A percentile compares a stretch with the other conserved stretches of the same genome.
phyloP scores from a whole-genome alignment of 2,888 invertebrate genomes.

The Ormyrus rosae region DNA sequence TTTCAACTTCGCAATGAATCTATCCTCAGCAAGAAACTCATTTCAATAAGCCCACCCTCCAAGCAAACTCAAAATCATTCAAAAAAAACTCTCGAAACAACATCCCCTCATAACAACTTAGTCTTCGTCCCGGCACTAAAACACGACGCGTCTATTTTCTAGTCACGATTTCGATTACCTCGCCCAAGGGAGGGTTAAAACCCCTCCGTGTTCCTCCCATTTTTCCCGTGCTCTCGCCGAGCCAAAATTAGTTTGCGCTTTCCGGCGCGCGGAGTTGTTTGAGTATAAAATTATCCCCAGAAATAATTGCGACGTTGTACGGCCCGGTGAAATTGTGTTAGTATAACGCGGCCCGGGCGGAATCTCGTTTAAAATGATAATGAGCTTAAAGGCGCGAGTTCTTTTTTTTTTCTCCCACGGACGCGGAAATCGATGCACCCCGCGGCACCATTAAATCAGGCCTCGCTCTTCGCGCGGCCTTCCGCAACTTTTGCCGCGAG shows the following conservation, averaged over 20 bases:
- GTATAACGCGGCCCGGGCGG: slow-evolving; percentile 2
- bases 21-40: too few relatives aligned
- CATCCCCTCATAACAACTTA: too few relatives aligned
- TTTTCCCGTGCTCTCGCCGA: neutral
- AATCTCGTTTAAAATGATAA: slow-evolving; percentile 38
- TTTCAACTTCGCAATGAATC: too few relatives aligned
- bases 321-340: slow-evolving; percentile 22
- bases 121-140: too few relatives aligned
- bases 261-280: neutral
- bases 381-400: slow-evolving; percentile 6
- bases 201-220: too few relatives aligned
- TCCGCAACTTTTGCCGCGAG: slow-evolving; percentile 10
- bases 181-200: neutral
- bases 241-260: slow-evolving; percentile 5
- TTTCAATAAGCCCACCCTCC: neutral
- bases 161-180: slow-evolving; percentile 52
- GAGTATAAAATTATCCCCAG: too few relatives aligned
- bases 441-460: slow-evolving; percentile 28
- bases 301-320: neutral
- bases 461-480: neutral
- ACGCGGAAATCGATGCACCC: slow-evolving; percentile 19
- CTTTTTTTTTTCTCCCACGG: neutral
- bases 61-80: neutral
- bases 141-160: slow-evolving; percentile 22
- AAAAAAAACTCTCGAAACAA: slow-evolving; percentile 10